Conservation (phyloP, 2,888 invertebrate genomes). For the Tetrapedia diversipes region DNA sequence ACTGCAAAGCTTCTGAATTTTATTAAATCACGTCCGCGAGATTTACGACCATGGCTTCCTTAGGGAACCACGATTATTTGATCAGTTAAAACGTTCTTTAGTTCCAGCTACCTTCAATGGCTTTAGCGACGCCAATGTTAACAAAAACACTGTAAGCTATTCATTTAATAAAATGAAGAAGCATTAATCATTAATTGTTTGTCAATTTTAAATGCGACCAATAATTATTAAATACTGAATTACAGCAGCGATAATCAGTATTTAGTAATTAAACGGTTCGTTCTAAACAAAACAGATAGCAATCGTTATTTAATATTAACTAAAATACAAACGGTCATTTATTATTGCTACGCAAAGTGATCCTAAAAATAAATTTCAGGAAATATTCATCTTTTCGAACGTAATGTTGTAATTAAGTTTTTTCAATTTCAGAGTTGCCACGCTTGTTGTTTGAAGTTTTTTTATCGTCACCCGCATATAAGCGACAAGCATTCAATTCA, state of each 20-base stretch:
- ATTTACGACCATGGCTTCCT: constrained; percentile 29
- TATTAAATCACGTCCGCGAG: constrained; percentile 60
- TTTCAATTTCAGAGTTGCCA: not conserved
- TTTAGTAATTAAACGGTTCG: no score
- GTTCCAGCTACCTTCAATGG: not conserved
- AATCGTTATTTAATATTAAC: no score
- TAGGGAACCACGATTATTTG: constrained; percentile 39
- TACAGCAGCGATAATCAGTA: not conserved
- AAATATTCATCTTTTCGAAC: not conserved
- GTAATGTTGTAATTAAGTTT: not conserved
- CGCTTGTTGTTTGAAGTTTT: not conserved
- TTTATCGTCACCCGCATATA: not conserved
- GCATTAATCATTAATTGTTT: not conserved
- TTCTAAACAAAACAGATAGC: no score
- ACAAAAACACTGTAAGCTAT: not conserved
- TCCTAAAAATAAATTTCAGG: not conserved
- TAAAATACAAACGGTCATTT: no score
- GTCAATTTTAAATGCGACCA: not conserved
- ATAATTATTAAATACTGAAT: not conserved
- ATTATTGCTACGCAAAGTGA: not conserved
- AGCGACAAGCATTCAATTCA: not conserved
- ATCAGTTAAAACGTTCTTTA: constrained; percentile 39
- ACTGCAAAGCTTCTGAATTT: constrained; percentile 58
- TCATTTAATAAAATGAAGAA: not conserved
- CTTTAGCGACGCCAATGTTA: not conserved